A percentile compares a stretch with the other conserved stretches of the same genome.
These are phyloP conservation scores for Spilarctia lutea DNA, from an alignment of 2,888 invertebrate genomes.

Conservation along the genomic window DNA sequence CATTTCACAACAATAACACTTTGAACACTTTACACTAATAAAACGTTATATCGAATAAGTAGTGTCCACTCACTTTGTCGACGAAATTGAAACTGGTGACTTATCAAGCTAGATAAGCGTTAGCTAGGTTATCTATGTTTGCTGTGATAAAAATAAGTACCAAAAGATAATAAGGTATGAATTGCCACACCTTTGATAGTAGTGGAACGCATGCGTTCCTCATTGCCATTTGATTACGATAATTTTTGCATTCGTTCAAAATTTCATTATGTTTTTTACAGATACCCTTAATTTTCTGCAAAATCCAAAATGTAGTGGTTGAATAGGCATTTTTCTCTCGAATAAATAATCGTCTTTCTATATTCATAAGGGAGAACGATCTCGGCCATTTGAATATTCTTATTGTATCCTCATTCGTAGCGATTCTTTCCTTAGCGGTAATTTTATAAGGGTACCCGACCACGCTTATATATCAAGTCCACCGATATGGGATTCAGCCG, in stretches of 20 bases:
- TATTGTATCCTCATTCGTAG: constrained; percentile 64
- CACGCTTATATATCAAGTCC: constrained; percentile 78
- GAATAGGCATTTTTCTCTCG: constrained; percentile 47
- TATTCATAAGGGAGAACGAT: constrained; percentile 52
- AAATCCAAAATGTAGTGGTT: constrained; percentile 42
- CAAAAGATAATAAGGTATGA: constrained; percentile 70
- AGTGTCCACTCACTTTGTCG: constrained; percentile 65
- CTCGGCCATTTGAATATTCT: constrained; percentile 62
- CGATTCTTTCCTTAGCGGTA: constrained; percentile 65
- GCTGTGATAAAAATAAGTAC: constrained; percentile 74
- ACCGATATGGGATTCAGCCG: constrained; percentile 74
- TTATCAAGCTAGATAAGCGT: constrained; percentile 73
- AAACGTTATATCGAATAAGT: constrained; percentile 43
- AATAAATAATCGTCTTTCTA: constrained; percentile 55
- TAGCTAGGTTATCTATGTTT: constrained; percentile 83
- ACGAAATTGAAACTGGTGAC: constrained; percentile 69
- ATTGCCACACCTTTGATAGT: constrained; percentile 79
- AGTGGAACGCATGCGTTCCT: constrained; percentile 36
- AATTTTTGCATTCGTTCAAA: constrained; percentile 24
- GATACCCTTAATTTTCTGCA: constrained; percentile 39
- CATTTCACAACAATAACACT: constrained; percentile 76
- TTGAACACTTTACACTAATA: constrained; percentile 54
- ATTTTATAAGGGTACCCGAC: constrained; percentile 72
- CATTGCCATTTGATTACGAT: constrained; percentile 36
- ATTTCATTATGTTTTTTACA: constrained; percentile 29